These are phyloP conservation scores for Ryuthela nishihirai DNA, from an alignment of 2,888 invertebrate species.

Conservation along the genomic window DNA sequence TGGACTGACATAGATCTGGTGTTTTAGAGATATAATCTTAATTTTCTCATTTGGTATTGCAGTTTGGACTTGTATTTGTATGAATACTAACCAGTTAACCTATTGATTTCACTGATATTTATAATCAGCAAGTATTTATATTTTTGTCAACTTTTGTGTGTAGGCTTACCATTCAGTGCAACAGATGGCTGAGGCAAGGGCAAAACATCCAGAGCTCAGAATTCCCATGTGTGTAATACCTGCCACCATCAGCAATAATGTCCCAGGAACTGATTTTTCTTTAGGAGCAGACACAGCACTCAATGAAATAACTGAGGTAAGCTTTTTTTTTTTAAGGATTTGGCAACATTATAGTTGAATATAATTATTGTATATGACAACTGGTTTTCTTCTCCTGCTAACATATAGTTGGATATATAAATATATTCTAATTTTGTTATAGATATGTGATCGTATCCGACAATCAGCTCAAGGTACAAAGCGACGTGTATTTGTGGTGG, in stretches of 20 bases:
- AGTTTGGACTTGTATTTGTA: too few species aligned
- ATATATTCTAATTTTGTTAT: constrained; percentile 45
- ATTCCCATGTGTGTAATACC: constrained; percentile 57
- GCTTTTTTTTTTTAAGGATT: too few species aligned
- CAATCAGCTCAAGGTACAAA: constrained; percentile 84
- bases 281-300: constrained; percentile 57
- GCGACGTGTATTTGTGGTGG: constrained; percentile 54
- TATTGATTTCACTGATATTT: too few species aligned
- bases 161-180: constrained; percentile 35
- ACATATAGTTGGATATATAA: not conserved
- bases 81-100: too few species aligned
- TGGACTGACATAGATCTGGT: too few species aligned
- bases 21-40: too few species aligned
- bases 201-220: constrained; percentile 10
- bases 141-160: not conserved
- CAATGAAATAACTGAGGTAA: constrained; percentile 57
- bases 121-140: not conserved
- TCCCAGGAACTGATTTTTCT: constrained; percentile 56
- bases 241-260: constrained; percentile 57
- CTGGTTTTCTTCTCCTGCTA: not conserved
- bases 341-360: too few species aligned
- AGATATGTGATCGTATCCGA: constrained; percentile 89
- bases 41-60: too few species aligned
- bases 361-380: not conserved
- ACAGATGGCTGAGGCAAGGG: constrained; percentile 32